phyloP scores from a whole-genome alignment of 2,888 invertebrate species.

The Drosophila mimica region DNA sequence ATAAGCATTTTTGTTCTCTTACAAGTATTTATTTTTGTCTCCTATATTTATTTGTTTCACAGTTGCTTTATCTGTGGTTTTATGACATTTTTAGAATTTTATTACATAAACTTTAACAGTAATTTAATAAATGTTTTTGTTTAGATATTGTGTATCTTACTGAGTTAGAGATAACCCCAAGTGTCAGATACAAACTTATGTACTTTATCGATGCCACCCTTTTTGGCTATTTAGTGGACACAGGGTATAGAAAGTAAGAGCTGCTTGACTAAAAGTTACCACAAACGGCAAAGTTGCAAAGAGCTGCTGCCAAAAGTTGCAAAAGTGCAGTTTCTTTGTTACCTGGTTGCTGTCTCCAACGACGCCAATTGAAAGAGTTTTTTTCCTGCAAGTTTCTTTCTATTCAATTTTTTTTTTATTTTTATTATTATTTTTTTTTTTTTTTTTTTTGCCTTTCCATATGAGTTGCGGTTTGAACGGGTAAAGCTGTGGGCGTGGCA shows the following conservation, averaged over 20 bases:
- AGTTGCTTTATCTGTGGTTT: not conserved
- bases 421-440: not conserved
- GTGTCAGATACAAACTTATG: not conserved
- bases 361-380: conserved; percentile 57
- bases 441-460: conserved; percentile 4
- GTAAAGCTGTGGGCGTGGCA: conserved; percentile 6
- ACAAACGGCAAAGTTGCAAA: conserved; percentile 60
- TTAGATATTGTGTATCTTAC: not conserved
- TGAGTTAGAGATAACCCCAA: not conserved
- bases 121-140: not conserved
- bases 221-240: not conserved
- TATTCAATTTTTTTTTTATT: not conserved
- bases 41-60: not conserved
- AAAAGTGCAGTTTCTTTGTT: conserved; percentile 54
- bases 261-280: conserved; percentile 48
- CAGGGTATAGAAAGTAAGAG: conserved; percentile 27
- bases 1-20: not conserved
- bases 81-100: not conserved
- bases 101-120: not conserved
- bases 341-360: conserved; percentile 27
- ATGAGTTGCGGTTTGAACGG: conserved; percentile 15
- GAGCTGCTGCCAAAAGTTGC: conserved; percentile 68
- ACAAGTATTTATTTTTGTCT: not conserved
- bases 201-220: not conserved
- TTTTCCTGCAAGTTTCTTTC: conserved; percentile 2